Evolutionary conservation across 2,113 vertebrate genomes (phyloP).

Genomic region (Zonotrichia leucophrys): DNA sequence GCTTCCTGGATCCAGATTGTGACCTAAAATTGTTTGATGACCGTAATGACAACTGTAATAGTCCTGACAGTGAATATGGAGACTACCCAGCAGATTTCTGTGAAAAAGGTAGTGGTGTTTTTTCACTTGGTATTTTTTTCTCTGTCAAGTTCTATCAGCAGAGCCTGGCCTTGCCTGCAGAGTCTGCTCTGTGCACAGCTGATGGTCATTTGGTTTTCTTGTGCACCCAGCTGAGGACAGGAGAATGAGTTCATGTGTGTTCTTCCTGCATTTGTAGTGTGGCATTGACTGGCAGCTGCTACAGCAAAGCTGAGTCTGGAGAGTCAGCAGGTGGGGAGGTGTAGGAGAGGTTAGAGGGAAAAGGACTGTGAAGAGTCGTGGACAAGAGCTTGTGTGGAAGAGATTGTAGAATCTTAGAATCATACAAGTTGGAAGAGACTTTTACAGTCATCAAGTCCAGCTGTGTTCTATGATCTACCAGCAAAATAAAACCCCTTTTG

Average conservation of each 20-base stretch:
- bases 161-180: background rate
- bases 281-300: background rate
- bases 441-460: background rate
- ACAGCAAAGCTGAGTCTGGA: background rate
- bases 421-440: background rate
- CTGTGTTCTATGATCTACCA: background rate
- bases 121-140: background rate
- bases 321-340: background rate
- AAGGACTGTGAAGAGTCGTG: background rate
- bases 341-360: background rate
- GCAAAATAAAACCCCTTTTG: background rate
- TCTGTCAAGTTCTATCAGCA: background rate
- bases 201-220: background rate
- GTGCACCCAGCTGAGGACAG: background rate
- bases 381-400: background rate
- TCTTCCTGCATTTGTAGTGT: background rate
- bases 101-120: slow-evolving; percentile 71
- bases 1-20: slow-evolving; percentile 89
- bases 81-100: slow-evolving; percentile 63
- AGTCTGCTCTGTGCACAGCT: background rate
- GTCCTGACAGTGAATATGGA: slow-evolving; percentile 80
- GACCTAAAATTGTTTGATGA: slow-evolving; percentile 85
- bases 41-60: slow-evolving; percentile 68
- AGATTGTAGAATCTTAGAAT: background rate
- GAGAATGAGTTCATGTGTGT: background rate